A percentile compares a stretch with the other conserved stretches of the same genome.
phyloP scores from a whole-genome alignment of 1,140 invertebrate species.

The Drosophila kanapiae region DNA sequence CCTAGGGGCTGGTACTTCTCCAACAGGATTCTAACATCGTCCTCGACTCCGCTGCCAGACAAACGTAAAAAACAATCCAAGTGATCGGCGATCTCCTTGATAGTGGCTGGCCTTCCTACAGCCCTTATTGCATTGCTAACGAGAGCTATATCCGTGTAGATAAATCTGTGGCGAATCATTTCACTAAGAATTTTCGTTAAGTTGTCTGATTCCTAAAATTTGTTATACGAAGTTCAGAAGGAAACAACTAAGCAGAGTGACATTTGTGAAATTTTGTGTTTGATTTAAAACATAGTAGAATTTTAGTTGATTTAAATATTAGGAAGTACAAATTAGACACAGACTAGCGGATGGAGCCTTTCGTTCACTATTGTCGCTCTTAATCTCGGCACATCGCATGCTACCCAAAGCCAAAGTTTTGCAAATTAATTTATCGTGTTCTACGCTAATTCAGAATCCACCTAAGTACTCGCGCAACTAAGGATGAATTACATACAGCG shows the following conservation, averaged over 20 bases:
- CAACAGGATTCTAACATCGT: neutral
- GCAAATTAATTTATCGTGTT: conserved; percentile 68
- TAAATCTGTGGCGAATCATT: conserved; percentile 9
- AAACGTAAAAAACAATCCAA: neutral
- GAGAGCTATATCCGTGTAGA: conserved; percentile 7
- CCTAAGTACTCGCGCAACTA: conserved; percentile 40
- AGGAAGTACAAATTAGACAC: too few species aligned
- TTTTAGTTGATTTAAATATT: too few species aligned
- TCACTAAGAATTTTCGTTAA: conserved; percentile 8
- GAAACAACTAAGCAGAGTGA: neutral
- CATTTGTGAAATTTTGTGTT: neutral
- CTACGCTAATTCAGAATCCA: conserved; percentile 57
- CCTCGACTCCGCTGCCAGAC: neutral
- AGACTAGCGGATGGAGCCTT: too few species aligned
- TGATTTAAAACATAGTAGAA: neutral
- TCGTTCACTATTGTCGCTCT: neutral
- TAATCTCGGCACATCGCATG: conserved; percentile 1
- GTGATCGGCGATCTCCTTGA: conserved; percentile 3
- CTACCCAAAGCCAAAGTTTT: conserved; percentile 9
- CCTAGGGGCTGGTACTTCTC: conserved; percentile 7
- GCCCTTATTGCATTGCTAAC: conserved; percentile 7
- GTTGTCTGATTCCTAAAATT: neutral
- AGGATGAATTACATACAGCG: conserved; percentile 9
- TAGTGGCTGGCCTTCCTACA: conserved; percentile 1
- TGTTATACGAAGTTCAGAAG: neutral